Evolutionary conservation across 2,888 invertebrate genomes (phyloP).

Genomic region (Eupsilia transversa): DNA sequence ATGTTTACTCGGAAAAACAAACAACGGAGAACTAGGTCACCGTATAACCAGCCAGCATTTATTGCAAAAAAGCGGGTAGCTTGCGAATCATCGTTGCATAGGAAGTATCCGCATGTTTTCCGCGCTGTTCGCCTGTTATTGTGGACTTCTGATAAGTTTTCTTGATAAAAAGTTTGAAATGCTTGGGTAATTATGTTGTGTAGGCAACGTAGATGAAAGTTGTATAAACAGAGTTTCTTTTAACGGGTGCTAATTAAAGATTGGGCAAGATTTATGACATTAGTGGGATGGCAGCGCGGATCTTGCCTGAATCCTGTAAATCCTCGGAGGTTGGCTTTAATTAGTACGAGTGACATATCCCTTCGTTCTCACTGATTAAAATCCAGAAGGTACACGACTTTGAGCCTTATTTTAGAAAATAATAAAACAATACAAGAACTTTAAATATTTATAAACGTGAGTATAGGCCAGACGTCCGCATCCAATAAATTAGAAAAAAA

Average conservation of each 20-base stretch:
- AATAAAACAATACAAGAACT: neutral
- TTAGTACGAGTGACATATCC: neutral
- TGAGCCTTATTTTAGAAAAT: neutral
- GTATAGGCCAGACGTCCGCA: neutral
- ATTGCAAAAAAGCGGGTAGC: constrained; percentile 68
- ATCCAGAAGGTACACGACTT: neutral
- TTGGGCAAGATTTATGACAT: neutral
- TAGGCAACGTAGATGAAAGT: neutral
- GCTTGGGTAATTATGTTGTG: constrained; percentile 4
- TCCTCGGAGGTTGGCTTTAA: neutral
- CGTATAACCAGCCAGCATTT: constrained; percentile 70
- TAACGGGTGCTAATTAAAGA: neutral
- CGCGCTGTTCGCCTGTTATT: constrained; percentile 40
- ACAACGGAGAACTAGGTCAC: constrained; percentile 75
- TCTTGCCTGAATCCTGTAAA: neutral
- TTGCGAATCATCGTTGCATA: constrained; percentile 62
- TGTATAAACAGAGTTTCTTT: neutral
- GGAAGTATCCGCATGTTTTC: constrained; percentile 52
- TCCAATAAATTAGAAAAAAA: neutral
- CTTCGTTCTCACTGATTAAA: neutral
- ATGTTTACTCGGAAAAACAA: constrained; percentile 67
- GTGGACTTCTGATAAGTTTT: constrained; percentile 24
- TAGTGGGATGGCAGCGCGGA: neutral
- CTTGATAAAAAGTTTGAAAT: constrained; percentile 20
- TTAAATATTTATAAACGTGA: neutral